Percentiles rank a stretch among this genome's conserved stretches.
Conservation (phyloP, 2,888 invertebrate species). For the Coleophora deauratella region DNA sequence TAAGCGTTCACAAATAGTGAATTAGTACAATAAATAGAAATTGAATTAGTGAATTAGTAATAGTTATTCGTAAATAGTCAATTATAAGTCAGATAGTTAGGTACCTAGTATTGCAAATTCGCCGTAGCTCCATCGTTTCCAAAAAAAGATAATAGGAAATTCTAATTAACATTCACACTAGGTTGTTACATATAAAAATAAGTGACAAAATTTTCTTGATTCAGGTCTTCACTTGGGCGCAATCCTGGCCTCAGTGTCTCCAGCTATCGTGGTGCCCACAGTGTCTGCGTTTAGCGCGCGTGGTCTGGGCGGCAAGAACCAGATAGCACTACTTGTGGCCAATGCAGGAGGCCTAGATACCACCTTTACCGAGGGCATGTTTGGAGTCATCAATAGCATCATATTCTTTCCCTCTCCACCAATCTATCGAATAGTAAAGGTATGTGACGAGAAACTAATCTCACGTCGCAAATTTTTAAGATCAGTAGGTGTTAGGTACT, state of each 20-base stretch:
- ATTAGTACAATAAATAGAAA: no score
- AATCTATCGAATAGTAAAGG: slow-evolving; percentile 66
- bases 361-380: slow-evolving; percentile 93
- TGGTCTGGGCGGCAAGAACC: slow-evolving; percentile 92
- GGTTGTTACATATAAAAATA: no score
- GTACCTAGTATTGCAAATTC: no score
- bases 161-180: no score
- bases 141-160: no score
- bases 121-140: no score
- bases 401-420: slow-evolving; percentile 85
- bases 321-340: slow-evolving; percentile 93
- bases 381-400: slow-evolving; percentile 90
- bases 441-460: slow-evolving; percentile 18
- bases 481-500: no score
- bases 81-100: no score
- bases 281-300: slow-evolving; percentile 83
- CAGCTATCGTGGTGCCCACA: slow-evolving; percentile 95
- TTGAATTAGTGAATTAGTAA: no score
- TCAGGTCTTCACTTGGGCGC: slow-evolving; percentile 85
- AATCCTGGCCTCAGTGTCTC: slow-evolving; percentile 93
- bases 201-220: background rate
- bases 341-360: slow-evolving; percentile 97
- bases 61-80: no score
- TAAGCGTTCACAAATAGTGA: no score
- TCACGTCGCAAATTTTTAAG: no score